Evolutionary conservation across 2,888 invertebrate genomes (phyloP), one percentile per base, ranked within the genome.

Genomic region (Lamproptera curius): DNA sequence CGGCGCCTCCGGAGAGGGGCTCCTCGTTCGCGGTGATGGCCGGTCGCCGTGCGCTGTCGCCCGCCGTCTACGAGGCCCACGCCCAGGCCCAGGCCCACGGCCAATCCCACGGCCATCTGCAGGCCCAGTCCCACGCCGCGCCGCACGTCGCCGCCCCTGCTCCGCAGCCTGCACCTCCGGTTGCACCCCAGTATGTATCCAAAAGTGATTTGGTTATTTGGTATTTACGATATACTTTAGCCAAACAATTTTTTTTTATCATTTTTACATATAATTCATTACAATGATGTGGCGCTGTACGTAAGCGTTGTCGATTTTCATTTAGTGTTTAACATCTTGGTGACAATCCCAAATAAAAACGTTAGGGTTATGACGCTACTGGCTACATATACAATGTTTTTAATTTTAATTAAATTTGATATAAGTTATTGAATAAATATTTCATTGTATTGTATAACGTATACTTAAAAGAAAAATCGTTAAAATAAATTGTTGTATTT

Each of bases 1-100:
- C 95, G 0, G 91, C 93, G 36, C 96, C 96, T 15, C 97, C 97
- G 1, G 95, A 96, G 74, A 91, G 97, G 53, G 95, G 95, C 49
- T 96, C 96, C 16, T 96, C 96, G 34, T 97, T 95, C 76, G 92
- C 94, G 2, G 92, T 95, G 17, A 95, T 96, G 94, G 94, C 93
- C 63, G 67, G 67, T 77, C 70, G 85, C 82, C 57, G 73, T 77
- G 55, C 64, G 75, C 53, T 64, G 81, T 63, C 77, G 62, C 62
- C 34, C 60, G 43, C 70, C 65, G 55, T 56, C 45, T 50, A 94
- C 92, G 64, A 90, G 62, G 62, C 51, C 33, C 53, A 17, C 15
- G 38, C 20, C n/a, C 38, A 17, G 3, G 8, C 20, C 10, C 15
- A 41, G 1, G 46, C 69, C 11, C 47, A 26, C 65, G 34, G 34